Conservation (phyloP, 1,140 invertebrate species). For the Sinella curviseta region DNA sequence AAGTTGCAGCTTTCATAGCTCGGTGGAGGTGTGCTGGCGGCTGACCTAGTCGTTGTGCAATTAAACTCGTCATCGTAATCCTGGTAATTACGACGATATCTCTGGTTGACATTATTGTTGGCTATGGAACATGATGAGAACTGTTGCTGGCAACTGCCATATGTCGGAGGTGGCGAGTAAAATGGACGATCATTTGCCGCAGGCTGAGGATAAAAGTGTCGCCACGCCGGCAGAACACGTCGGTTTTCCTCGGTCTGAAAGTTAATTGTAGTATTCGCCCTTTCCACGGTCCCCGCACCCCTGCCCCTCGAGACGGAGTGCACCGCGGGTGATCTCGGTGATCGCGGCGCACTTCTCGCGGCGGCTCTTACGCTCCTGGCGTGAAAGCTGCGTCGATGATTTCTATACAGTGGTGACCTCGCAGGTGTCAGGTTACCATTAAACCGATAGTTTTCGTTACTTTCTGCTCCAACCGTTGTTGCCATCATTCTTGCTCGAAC, state of each 20-base stretch:
- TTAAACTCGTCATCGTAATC: neutral
- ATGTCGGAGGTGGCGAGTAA: neutral
- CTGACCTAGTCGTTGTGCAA: neutral
- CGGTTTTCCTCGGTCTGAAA: neutral
- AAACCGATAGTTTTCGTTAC: neutral
- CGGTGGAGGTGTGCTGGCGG: constrained; percentile 2
- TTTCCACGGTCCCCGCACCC: neutral
- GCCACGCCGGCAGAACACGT: neutral
- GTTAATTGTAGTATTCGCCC: neutral
- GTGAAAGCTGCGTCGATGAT: neutral
- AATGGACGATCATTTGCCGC: neutral
- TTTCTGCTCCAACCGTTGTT: neutral
- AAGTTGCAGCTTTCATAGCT: constrained; percentile 19
- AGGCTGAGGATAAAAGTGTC: constrained; percentile 14
- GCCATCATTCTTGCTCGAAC: neutral
- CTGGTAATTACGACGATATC: neutral
- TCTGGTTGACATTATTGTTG: neutral
- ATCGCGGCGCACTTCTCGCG: no score
- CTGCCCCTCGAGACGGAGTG: neutral
- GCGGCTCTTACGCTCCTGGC: neutral
- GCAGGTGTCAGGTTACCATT: neutral
- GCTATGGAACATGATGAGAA: neutral
- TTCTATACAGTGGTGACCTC: neutral
- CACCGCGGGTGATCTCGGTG: neutral
- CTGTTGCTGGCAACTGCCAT: constrained; percentile 10